These are phyloP conservation scores for Sebastes schlegelii DNA, from an alignment of 2,113 vertebrate species.

Conservation along the genomic window DNA sequence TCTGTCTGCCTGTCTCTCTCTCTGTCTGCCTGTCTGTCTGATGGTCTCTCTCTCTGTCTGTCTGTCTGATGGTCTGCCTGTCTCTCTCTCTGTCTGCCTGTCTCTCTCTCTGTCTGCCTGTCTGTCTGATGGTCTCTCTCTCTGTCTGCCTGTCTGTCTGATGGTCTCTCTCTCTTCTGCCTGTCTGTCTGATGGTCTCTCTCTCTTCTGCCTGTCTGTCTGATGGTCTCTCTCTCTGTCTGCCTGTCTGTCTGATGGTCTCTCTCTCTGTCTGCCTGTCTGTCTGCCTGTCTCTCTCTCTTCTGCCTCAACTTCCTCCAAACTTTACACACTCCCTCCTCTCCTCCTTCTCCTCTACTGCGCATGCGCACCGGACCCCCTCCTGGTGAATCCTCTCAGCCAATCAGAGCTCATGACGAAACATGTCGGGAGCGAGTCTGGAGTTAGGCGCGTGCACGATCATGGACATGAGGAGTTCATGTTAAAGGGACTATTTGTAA, in stretches of 20 bases:
- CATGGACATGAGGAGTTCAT: not conserved
- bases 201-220: not conserved
- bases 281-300: not conserved
- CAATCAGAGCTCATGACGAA: constrained; percentile 53
- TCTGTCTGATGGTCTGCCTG: too few species aligned
- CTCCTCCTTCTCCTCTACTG: not conserved
- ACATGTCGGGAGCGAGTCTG: not conserved
- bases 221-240: not conserved
- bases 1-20: too few species aligned
- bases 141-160: too few species aligned
- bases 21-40: too few species aligned
- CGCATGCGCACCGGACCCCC: constrained; percentile 40
- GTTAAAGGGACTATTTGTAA: not conserved
- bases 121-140: too few species aligned
- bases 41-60: too few species aligned
- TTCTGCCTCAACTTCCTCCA: not conserved
- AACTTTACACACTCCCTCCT: constrained; percentile 41
- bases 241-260: not conserved
- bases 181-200: not conserved
- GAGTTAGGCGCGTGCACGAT: constrained; percentile 10
- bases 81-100: too few species aligned
- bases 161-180: too few species aligned
- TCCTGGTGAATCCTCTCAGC: constrained; percentile 33
- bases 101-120: too few species aligned
- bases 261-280: not conserved